Percentiles rank a stretch among this genome's conserved stretches.
phyloP scores from a whole-genome alignment of 2,888 invertebrate species.

The Mythimna loreyi region DNA sequence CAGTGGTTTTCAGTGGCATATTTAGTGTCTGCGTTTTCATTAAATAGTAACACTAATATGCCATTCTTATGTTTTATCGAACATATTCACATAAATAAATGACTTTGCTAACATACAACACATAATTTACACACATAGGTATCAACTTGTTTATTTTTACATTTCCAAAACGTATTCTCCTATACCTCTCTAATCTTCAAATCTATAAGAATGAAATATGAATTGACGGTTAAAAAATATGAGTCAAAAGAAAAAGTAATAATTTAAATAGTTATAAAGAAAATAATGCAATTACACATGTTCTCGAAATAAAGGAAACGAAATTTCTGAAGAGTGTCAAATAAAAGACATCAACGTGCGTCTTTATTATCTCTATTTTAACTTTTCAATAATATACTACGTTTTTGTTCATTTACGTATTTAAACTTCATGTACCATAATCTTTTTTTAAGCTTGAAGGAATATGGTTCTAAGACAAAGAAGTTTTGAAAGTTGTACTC shows the following conservation, averaged over 20 bases:
- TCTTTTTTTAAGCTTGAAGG: neutral
- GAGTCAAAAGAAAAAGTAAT: neutral
- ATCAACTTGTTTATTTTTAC: neutral
- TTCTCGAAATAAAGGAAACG: constrained; percentile 14
- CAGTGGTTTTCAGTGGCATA: neutral
- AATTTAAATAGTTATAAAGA: neutral
- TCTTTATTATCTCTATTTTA: constrained; percentile 16
- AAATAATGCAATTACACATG: neutral
- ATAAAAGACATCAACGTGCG: constrained; percentile 68
- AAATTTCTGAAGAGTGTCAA: constrained; percentile 50
- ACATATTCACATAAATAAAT: neutral
- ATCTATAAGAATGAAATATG: neutral
- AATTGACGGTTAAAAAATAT: neutral
- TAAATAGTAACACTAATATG: neutral
- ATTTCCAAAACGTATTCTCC: neutral
- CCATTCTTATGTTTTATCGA: neutral
- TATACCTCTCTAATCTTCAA: no score
- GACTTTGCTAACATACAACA: neutral
- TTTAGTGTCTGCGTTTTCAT: neutral
- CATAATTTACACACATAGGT: neutral
- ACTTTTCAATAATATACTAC: neutral
- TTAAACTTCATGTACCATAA: no score
- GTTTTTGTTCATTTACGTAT: no score
- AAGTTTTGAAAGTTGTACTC: neutral
- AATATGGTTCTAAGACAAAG: neutral